A percentile compares a stretch with the other conserved stretches of the same genome.
These are phyloP conservation scores for Rhingia campestris DNA, from an alignment of 2,888 invertebrate species.

Conservation along the genomic window DNA sequence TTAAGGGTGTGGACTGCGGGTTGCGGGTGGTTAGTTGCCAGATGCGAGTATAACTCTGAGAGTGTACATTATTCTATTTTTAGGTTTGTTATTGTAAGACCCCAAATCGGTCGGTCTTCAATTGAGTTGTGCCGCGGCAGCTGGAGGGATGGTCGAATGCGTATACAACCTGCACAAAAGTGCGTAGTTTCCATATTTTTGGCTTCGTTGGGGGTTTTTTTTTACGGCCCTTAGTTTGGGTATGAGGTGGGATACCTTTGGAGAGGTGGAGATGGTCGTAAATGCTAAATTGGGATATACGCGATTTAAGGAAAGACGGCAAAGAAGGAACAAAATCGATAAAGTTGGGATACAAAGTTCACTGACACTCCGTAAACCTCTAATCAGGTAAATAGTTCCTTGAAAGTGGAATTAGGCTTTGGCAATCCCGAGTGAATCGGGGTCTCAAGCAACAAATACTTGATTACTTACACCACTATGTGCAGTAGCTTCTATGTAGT, in stretches of 20 bases:
- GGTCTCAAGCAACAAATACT: too few species aligned
- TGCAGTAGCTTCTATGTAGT: too few species aligned
- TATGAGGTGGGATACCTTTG: conserved; percentile 20
- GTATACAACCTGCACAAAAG: conserved; percentile 35
- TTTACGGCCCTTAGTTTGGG: background rate
- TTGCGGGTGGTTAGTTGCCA: conserved; percentile 19
- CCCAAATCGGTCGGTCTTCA: conserved; percentile 21
- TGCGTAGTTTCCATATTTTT: conserved; percentile 53
- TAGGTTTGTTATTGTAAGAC: conserved; percentile 55
- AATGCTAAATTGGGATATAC: too few species aligned
- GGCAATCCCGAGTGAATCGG: too few species aligned
- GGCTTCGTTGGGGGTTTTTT: conserved; percentile 11
- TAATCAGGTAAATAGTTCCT: too few species aligned
- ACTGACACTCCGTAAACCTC: too few species aligned
- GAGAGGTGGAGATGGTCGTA: background rate
- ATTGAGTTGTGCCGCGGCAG: conserved; percentile 27
- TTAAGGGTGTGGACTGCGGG: background rate
- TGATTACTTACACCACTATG: too few species aligned
- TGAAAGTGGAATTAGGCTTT: too few species aligned
- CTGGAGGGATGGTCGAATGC: conserved; percentile 34
- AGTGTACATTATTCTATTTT: conserved; percentile 65
- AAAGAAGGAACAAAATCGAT: too few species aligned
- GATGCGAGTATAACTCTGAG: conserved; percentile 9
- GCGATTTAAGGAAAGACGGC: too few species aligned
- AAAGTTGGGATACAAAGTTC: too few species aligned